A percentile compares a stretch with the other conserved stretches of the same genome.
These are phyloP conservation scores for Mionectes macconnelli DNA, from an alignment of 2,113 vertebrate species.

Conservation along the genomic window DNA sequence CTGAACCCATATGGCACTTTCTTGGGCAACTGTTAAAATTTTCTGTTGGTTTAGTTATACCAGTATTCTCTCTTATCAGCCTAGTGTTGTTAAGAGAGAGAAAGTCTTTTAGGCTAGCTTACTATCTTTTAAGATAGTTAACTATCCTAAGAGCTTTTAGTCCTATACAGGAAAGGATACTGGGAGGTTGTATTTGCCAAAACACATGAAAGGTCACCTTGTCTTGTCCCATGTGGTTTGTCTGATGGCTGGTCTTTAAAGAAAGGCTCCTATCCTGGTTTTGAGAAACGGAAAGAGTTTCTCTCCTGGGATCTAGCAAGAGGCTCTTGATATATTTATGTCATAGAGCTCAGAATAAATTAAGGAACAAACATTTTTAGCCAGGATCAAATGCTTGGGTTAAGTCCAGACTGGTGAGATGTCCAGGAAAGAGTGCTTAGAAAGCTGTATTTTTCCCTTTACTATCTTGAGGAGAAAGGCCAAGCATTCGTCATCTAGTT, in stretches of 20 bases:
- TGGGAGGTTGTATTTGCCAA: not conserved
- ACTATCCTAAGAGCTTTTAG: not conserved
- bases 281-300: not conserved
- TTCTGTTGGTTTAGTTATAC: not conserved
- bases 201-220: not conserved
- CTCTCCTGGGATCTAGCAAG: not conserved
- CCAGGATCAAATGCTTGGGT: not conserved
- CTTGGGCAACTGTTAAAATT: not conserved
- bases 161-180: not conserved
- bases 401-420: not conserved
- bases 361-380: not conserved
- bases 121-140: not conserved
- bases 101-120: not conserved
- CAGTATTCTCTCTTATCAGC: not conserved
- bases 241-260: constrained; percentile 15
- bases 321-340: not conserved
- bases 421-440: not conserved
- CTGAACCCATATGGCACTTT: not conserved
- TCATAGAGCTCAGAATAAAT: constrained; percentile 10
- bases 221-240: not conserved
- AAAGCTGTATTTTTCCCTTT: not conserved
- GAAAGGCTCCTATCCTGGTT: not conserved
- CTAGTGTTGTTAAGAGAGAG: not conserved
- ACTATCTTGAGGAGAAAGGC: not conserved
- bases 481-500: not conserved